phyloP scores from a whole-genome alignment of 2,888 invertebrate genomes.

The Sesia bembeciformis region DNA sequence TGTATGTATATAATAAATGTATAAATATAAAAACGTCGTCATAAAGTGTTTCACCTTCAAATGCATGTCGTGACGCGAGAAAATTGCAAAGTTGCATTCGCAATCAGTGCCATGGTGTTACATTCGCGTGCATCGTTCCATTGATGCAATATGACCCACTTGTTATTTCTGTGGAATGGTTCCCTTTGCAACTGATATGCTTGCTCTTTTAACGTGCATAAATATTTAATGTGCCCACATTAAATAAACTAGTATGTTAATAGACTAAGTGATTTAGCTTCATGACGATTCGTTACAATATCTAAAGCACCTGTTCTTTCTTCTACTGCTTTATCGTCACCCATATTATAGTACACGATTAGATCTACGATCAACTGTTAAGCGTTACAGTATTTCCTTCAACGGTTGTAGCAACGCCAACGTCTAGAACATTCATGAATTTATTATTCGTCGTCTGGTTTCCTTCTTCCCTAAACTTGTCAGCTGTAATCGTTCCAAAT shows the following conservation, averaged over 20 bases:
- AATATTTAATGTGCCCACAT: too few relatives aligned
- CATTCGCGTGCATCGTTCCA: constrained; percentile 55
- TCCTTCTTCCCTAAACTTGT: background rate
- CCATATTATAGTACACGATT: too few relatives aligned
- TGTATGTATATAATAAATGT: background rate
- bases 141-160: constrained; percentile 64
- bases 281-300: too few relatives aligned
- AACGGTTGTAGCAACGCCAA: too few relatives aligned
- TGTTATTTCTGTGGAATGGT: constrained; percentile 45
- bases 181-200: background rate
- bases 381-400: too few relatives aligned
- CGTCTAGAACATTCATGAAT: too few relatives aligned
- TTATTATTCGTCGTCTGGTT: background rate
- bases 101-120: constrained; percentile 51
- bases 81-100: constrained; percentile 48
- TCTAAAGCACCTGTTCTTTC: too few relatives aligned
- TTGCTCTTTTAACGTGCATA: background rate
- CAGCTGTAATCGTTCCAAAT: background rate
- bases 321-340: too few relatives aligned
- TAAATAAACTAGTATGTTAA: too few relatives aligned
- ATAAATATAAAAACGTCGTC: background rate
- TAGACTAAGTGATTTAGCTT: too few relatives aligned
- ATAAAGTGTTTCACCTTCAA: background rate
- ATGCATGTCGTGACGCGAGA: constrained; percentile 33
- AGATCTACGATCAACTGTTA: too few relatives aligned